Evolutionary conservation across 2,888 invertebrate genomes (phyloP).

Genomic region (Conops quadrifasciatus): DNA sequence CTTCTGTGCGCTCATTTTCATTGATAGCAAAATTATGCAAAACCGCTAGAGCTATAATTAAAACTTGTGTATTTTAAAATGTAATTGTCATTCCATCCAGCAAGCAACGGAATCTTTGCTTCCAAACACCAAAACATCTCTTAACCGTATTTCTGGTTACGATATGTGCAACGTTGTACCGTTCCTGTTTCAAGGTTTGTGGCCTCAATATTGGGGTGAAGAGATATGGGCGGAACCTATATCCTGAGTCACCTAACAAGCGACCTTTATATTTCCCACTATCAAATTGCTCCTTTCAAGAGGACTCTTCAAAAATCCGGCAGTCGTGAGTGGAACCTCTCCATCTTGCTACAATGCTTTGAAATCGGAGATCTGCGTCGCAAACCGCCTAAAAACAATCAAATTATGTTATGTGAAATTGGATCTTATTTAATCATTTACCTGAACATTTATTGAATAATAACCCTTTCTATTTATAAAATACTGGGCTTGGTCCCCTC

Average conservation of each 20-base stretch:
- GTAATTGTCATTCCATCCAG: background rate
- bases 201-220: background rate
- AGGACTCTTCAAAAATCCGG: background rate
- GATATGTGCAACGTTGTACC: background rate
- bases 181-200: background rate
- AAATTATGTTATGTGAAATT: too few relatives aligned
- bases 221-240: background rate
- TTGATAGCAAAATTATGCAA: conserved; percentile 5
- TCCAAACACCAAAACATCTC: conserved; percentile 13
- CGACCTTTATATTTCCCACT: background rate
- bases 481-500: background rate
- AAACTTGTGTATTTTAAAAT: conserved; percentile 1
- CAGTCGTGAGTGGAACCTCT: background rate
- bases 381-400: too few relatives aligned
- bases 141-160: background rate
- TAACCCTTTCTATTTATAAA: conserved; percentile 5
- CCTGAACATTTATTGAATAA: conserved; percentile 1
- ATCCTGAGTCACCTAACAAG: background rate
- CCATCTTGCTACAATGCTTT: background rate
- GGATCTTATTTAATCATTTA: background rate
- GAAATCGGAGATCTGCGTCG: too few relatives aligned
- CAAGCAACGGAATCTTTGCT: conserved; percentile 1
- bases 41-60: conserved; percentile 23
- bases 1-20: background rate
- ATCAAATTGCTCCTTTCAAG: background rate